phyloP scores from a whole-genome alignment of 2,888 invertebrate genomes.

The Dicycla oo region DNA sequence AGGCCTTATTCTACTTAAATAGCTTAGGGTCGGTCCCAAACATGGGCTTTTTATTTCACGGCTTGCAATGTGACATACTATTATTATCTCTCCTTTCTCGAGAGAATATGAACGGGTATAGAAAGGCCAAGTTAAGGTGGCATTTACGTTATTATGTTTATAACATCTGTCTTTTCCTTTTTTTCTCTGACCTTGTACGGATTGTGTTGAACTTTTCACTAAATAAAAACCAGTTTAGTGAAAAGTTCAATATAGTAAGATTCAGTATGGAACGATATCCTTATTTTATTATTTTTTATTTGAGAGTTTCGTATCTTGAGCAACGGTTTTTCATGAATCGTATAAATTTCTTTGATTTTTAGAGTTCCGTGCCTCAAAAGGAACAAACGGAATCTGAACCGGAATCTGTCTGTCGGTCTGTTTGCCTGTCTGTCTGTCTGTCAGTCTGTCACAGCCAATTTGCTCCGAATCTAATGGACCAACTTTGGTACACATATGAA shows the following conservation, averaged over 20 bases:
- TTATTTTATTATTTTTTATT: background rate
- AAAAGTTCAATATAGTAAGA: background rate
- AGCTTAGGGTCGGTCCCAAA: conserved; percentile 55
- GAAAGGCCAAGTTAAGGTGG: conserved; percentile 41
- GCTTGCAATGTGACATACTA: conserved; percentile 53
- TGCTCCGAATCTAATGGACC: too few relatives aligned
- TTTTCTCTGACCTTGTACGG: conserved; percentile 24
- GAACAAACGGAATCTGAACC: too few relatives aligned
- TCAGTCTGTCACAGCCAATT: too few relatives aligned
- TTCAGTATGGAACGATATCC: too few relatives aligned
- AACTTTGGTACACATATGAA: too few relatives aligned
- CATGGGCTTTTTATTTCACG: conserved; percentile 47
- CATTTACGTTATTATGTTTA: conserved; percentile 50
- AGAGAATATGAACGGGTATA: conserved; percentile 37
- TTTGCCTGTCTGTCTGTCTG: too few relatives aligned
- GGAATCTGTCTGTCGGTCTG: too few relatives aligned
- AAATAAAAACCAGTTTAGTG: too few relatives aligned
- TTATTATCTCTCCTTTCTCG: conserved; percentile 54
- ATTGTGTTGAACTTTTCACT: conserved; percentile 14
- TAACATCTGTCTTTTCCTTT: conserved; percentile 34
- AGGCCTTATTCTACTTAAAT: conserved; percentile 53
- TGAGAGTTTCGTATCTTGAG: background rate
- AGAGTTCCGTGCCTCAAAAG: too few relatives aligned
- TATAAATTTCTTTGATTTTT: background rate
- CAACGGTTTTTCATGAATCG: background rate